These are phyloP conservation scores for Prenolepis imparis DNA, from an alignment of 2,888 invertebrate genomes.

Conservation along the genomic window DNA sequence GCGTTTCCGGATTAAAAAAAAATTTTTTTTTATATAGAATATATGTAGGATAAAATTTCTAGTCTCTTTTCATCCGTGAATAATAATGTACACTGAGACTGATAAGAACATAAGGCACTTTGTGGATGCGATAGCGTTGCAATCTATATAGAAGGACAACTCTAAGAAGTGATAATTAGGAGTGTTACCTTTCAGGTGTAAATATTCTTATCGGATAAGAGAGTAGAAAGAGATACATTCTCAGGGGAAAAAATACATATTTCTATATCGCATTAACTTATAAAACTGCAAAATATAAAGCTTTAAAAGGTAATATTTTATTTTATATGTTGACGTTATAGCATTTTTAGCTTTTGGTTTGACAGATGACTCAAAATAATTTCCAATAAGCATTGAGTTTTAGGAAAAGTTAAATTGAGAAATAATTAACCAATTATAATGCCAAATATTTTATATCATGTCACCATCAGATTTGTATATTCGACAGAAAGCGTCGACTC, in stretches of 20 bases:
- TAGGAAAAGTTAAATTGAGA: background rate
- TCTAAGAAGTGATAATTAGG: constrained; percentile 18
- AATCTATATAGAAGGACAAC: constrained; percentile 4
- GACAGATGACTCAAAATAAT: background rate
- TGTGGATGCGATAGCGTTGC: background rate
- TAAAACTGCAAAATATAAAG: background rate
- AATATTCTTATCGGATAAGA: constrained; percentile 44
- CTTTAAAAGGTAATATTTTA: background rate
- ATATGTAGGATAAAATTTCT: background rate
- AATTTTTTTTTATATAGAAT: too few species aligned
- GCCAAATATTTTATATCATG: background rate
- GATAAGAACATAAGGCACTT: background rate
- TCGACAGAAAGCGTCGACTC: constrained; percentile 13
- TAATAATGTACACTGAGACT: background rate
- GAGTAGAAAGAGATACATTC: background rate
- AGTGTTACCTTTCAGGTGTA: constrained; percentile 25
- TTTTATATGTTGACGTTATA: background rate
- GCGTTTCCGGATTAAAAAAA: background rate
- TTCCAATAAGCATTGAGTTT: background rate
- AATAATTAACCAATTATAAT: background rate
- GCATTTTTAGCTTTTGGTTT: background rate
- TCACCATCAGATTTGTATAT: constrained; percentile 42
- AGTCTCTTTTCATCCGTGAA: background rate
- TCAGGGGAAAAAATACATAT: background rate
- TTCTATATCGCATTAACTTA: background rate